Conservation (phyloP, 2,888 invertebrate genomes). For the Prionchulus punctatus region DNA sequence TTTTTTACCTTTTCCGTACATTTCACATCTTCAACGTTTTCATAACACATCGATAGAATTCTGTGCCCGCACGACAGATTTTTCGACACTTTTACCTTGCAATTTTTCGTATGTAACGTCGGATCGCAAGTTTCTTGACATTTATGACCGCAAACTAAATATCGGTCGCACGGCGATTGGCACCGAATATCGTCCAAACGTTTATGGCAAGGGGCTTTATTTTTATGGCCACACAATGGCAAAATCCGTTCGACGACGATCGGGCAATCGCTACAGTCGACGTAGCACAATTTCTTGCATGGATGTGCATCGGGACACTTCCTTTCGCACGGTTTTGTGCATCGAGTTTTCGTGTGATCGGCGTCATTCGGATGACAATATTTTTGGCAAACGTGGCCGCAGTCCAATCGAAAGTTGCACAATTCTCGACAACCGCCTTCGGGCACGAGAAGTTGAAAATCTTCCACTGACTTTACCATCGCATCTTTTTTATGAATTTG, state of each 20-base stretch:
- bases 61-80: slow-evolving; percentile 22
- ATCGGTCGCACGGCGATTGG: slow-evolving; percentile 16
- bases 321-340: slow-evolving; percentile 36
- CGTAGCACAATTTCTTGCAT: slow-evolving; percentile 41
- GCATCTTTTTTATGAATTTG: slow-evolving; percentile 38
- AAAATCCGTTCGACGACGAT: slow-evolving; percentile 18
- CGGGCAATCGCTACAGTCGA: slow-evolving; percentile 29
- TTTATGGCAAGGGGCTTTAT: slow-evolving; percentile 15
- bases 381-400: slow-evolving; percentile 48
- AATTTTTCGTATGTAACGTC: slow-evolving; percentile 16
- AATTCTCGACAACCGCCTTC: slow-evolving; percentile 44
- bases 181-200: slow-evolving; percentile 20
- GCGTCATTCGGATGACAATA: slow-evolving; percentile 47
- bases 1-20: slow-evolving; percentile 26
- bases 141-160: slow-evolving; percentile 40
- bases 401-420: slow-evolving; percentile 42
- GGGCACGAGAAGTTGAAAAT: slow-evolving; percentile 21
- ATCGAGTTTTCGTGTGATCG: slow-evolving; percentile 37
- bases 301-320: slow-evolving; percentile 41
- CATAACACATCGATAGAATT: slow-evolving; percentile 32
- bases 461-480: slow-evolving; percentile 13
- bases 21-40: slow-evolving; percentile 25
- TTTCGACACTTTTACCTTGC: slow-evolving; percentile 15
- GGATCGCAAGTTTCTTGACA: slow-evolving; percentile 42
- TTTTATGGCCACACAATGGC: slow-evolving; percentile 18